Evolutionary conservation across 1,140 invertebrate species (phyloP), one percentile per base, ranked within the genome.

Genomic region (Apolygus lucorum): DNA sequence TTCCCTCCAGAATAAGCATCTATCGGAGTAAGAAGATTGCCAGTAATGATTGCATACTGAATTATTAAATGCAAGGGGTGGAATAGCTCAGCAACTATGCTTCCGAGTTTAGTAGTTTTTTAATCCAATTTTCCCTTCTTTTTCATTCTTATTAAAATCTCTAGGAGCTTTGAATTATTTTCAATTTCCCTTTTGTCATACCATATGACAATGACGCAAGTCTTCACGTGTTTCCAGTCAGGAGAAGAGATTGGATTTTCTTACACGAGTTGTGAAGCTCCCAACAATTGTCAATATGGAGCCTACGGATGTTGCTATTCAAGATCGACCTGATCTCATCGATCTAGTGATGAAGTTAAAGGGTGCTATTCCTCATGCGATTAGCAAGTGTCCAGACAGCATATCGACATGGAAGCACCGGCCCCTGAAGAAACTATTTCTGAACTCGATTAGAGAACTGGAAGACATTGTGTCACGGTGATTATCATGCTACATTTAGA

Each of bases 191-290:
- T n/a, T n/a, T n/a, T n/a, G n/a, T n/a, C n/a, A n/a, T n/a, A n/a
- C n/a, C n/a, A n/a, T n/a, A n/a, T n/a, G n/a, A n/a, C n/a, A n/a
- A n/a, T n/a, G n/a, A n/a, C n/a, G n/a, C n/a, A n/a, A n/a, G n/a
- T n/a, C n/a, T n/a, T n/a, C n/a, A n/a, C n/a, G n/a, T n/a, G n/a
- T n/a, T n/a, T 52, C 52, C 42, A 42, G 52, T 17, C 72, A 87
- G 86, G 86, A 86, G 85, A 11, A 81, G 22, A 59, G 13, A 17
- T 8, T 85, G 63, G 84, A 88, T 71, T 86, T 89, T 73, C 80
- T 88, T 17, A 85, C 87, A 73, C 84, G 83, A 62, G 86, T 88
- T 66, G 65, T 34, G 25, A 52, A 59, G 63, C 83, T 86, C 25
- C 54, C 54, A 8, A 11, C 22, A 8, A 59, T 59, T 59, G 54